Percentiles rank a stretch among this genome's conserved stretches.
Conservation (phyloP, 2,888 invertebrate genomes). For the Aproaerema taeniolella region DNA sequence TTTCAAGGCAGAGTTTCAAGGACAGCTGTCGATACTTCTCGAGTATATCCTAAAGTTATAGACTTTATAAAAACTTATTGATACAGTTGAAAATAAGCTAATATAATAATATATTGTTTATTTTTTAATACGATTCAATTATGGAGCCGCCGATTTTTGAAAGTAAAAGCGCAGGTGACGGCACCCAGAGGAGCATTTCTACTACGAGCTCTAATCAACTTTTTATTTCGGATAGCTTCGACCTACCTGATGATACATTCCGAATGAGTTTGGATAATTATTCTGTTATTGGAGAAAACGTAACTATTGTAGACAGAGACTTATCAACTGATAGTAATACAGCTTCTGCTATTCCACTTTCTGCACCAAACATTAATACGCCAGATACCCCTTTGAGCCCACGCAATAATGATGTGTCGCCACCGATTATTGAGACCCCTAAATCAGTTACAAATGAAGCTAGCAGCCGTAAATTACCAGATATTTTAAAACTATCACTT, state of each 20-base stretch:
- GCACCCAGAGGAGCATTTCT: slow-evolving; percentile 25
- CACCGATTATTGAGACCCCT: slow-evolving; percentile 42
- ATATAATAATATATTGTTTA: not conserved
- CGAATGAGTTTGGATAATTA: slow-evolving; percentile 58
- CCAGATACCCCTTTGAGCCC: slow-evolving; percentile 28
- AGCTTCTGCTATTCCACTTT: too few species aligned
- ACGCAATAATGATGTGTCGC: too few species aligned
- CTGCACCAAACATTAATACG: slow-evolving; percentile 23
- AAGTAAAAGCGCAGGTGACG: slow-evolving; percentile 32
- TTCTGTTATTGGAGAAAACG: slow-evolving; percentile 59
- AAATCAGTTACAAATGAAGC: slow-evolving; percentile 31
- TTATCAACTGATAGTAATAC: slow-evolving; percentile 35
- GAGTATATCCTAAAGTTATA: not conserved
- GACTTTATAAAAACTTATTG: not conserved
- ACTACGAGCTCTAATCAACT: slow-evolving; percentile 49
- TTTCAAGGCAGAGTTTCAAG: slow-evolving; percentile 45
- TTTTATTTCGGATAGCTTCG: slow-evolving; percentile 48
- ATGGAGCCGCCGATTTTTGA: slow-evolving; percentile 45
- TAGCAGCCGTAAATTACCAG: slow-evolving; percentile 31
- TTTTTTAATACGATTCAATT: too few species aligned
- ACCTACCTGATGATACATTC: slow-evolving; percentile 60
- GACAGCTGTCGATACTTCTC: slow-evolving; percentile 35
- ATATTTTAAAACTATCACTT: slow-evolving; percentile 47
- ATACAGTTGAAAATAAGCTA: too few species aligned
- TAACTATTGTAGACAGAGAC: slow-evolving; percentile 48